Percentiles rank a stretch among this genome's conserved stretches.
phyloP scores from a whole-genome alignment of 2,113 vertebrate species.

The Glareola pratincola region DNA sequence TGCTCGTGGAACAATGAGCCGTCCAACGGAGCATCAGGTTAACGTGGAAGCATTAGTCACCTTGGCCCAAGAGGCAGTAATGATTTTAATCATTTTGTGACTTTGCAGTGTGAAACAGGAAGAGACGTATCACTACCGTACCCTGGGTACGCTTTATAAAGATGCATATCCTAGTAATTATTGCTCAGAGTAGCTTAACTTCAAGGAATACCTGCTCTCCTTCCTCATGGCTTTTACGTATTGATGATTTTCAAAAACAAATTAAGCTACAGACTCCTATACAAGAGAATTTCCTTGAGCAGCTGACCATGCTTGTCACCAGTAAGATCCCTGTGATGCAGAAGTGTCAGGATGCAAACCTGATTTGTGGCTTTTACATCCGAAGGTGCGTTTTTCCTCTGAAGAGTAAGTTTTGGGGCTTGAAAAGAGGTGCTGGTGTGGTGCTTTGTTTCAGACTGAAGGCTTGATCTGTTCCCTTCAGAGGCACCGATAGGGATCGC shows the following conservation, averaged over 20 bases:
- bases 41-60: accelerated
- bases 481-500: accelerated
- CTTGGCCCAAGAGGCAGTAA: neutral
- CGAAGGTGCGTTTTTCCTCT: neutral
- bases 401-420: neutral
- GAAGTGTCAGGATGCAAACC: neutral
- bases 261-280: neutral
- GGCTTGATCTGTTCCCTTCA: neutral
- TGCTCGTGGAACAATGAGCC: accelerated
- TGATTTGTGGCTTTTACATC: neutral
- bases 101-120: neutral
- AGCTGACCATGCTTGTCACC: neutral
- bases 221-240: neutral
- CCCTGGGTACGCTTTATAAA: neutral
- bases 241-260: neutral
- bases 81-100: neutral
- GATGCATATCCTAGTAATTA: neutral
- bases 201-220: neutral
- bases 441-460: neutral
- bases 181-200: neutral
- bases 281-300: neutral
- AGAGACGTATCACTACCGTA: neutral
- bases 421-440: neutral
- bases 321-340: neutral
- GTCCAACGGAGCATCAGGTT: accelerated